These are phyloP conservation scores for Oligia fasciuncula DNA, from an alignment of 2,888 invertebrate species.

Conservation along the genomic window DNA sequence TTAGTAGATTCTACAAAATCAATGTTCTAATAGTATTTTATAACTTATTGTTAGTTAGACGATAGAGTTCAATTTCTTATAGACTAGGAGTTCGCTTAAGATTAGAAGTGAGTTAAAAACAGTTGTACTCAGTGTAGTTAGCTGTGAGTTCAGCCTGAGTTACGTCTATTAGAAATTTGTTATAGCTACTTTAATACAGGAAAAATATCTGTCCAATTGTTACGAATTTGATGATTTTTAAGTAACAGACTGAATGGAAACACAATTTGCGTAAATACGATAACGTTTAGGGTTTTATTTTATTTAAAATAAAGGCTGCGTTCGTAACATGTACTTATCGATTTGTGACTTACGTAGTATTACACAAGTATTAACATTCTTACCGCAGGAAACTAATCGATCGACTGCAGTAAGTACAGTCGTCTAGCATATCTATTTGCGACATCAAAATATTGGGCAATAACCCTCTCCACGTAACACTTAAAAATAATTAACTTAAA, in stretches of 20 bases:
- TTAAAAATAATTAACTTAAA: constrained; percentile 63
- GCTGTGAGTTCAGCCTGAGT: constrained; percentile 8
- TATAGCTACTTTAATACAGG: constrained; percentile 38
- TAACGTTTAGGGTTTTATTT: not conserved
- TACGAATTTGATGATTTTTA: constrained; percentile 6
- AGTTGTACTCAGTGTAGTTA: constrained; percentile 8
- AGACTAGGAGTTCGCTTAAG: constrained; percentile 64
- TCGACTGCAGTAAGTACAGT: not conserved
- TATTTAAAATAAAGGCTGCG: constrained; percentile 4
- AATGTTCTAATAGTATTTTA: constrained; percentile 25
- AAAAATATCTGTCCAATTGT: constrained; percentile 17
- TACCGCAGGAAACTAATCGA: not conserved
- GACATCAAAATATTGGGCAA: constrained; percentile 47
- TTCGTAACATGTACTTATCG: not conserved
- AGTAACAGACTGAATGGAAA: not conserved
- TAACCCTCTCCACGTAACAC: constrained; percentile 53
- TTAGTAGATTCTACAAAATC: constrained; percentile 12
- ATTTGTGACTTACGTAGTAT: constrained; percentile 23
- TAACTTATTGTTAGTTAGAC: constrained; percentile 22
- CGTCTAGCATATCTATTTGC: constrained; percentile 55
- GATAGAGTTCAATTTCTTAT: constrained; percentile 60
- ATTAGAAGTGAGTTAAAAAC: constrained; percentile 60
- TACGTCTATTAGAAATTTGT: constrained; percentile 20
- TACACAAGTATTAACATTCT: constrained; percentile 15
- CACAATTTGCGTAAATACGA: not conserved